phyloP scores from a whole-genome alignment of 2,888 invertebrate species.

The Nemurella pictetii region DNA sequence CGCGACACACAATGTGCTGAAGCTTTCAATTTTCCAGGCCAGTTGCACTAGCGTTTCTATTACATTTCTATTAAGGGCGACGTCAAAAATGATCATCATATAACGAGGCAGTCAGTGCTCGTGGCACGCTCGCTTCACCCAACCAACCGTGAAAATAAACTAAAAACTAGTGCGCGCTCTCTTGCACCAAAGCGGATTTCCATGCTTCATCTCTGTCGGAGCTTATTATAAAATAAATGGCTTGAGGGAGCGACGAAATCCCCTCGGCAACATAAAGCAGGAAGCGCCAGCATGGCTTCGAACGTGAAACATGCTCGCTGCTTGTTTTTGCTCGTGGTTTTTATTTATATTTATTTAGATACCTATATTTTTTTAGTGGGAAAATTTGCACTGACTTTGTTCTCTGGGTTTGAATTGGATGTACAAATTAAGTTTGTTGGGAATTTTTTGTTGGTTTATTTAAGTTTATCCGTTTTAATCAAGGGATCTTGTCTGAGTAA shows the following conservation, averaged over 20 bases:
- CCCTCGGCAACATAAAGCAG: conserved; percentile 29
- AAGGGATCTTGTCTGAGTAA: too few species aligned
- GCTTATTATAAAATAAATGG: conserved; percentile 41
- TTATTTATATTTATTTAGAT: not conserved
- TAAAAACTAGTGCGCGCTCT: conserved; percentile 14
- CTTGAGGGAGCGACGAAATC: conserved; percentile 33
- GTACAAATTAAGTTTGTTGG: too few species aligned
- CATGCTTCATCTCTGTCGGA: not conserved
- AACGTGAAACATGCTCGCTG: not conserved
- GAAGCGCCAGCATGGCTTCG: not conserved
- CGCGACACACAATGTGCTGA: not conserved
- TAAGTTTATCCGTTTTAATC: too few species aligned
- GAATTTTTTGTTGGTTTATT: too few species aligned
- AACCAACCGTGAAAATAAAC: conserved; percentile 27
- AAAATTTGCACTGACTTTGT: not conserved
- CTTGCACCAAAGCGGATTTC: not conserved
- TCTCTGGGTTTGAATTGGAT: not conserved
- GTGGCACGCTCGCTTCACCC: not conserved
- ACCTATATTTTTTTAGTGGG: not conserved
- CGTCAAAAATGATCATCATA: conserved; percentile 33
- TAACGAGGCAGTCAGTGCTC: not conserved
- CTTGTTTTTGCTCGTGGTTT: conserved; percentile 2
- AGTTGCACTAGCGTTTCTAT: conserved; percentile 38
- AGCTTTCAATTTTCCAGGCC: conserved; percentile 41
- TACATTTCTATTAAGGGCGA: conserved; percentile 41